These are phyloP conservation scores for Engystomops pustulosus DNA, from an alignment of 2,113 vertebrate genomes.

Conservation along the genomic window DNA sequence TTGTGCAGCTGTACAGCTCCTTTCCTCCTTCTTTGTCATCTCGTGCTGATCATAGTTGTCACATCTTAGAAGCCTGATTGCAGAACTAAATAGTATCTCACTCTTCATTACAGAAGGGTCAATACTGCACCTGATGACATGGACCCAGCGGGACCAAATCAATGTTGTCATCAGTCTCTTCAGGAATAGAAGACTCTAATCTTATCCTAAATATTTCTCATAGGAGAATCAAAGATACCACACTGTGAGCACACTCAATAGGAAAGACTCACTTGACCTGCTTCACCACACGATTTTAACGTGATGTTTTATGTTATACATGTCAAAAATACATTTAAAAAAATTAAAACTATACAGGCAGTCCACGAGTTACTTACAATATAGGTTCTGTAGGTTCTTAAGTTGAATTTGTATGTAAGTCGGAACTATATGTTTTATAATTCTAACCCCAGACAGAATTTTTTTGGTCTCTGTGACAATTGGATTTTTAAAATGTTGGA, in stretches of 20 bases:
- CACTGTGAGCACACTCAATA: constrained; percentile 13
- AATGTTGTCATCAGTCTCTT: neutral
- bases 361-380: too few relatives aligned
- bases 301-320: neutral
- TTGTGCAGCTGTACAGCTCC: neutral
- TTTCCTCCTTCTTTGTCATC: neutral
- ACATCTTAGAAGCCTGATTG: constrained; percentile 3
- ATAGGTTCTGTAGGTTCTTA: too few relatives aligned
- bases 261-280: neutral
- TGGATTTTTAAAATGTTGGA: too few relatives aligned
- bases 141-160: neutral
- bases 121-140: constrained; percentile 3
- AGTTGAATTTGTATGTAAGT: too few relatives aligned
- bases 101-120: neutral
- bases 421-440: too few relatives aligned
- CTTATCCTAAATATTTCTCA: neutral
- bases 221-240: neutral
- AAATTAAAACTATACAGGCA: too few relatives aligned
- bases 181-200: neutral
- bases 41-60: neutral
- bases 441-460: too few relatives aligned
- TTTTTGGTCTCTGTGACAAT: too few relatives aligned
- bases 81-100: neutral
- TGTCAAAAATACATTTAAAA: too few relatives aligned
- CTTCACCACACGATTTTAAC: neutral